Base-by-base conservation (phyloP, 2,797 vertebrate species). In the Buceros bicornis region DNA sequence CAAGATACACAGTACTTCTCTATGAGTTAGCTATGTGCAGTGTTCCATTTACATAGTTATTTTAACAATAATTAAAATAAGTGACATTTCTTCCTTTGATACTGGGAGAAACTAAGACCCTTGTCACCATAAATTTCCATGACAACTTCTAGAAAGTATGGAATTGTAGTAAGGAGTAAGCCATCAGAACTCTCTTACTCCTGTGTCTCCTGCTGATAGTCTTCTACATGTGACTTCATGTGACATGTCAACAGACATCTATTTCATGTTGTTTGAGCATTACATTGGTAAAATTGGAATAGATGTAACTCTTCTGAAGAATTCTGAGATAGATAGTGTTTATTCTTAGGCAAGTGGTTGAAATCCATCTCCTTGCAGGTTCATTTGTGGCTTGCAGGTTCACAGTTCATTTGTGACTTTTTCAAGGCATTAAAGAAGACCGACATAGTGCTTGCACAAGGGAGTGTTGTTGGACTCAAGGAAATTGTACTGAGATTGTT, bases 401-500 rank as follows among this genome's bases (percentile, higher is more conserved):
- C 8, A 15, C 11, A 33, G 31, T n/a, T 62, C 1, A 14, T 69
- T 65, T 50, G 8, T 56, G 22, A 58, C 3, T 50, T 57, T 14
- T 80, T 65, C 4, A 5, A 45, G 26, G 1, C 16, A 21, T 60
- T 64, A 53, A 72, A 86, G 8, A 67, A 70, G 10, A 40, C 5
- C 13, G n/a, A 21, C 35, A 1, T 28, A 57, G 62, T 25, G 16
- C 4, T 86, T 2, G 5, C 18, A 58, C 12, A 58, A 51, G 13
- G 12, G 5, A 43, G 14, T 26, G 7, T 7, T 40, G 4, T 24
- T 80, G 33, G 80, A 76, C 12, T 40, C 6, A 61, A 53, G 11
- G 7, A 11, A 85, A 22, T 10, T 13, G 7, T 20, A 22, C 6
- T 72, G 5, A 26, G 3, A 28, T 19, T 0, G 0, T 20, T 5